Percentiles rank a stretch among this genome's conserved stretches.
Evolutionary conservation across 2,888 invertebrate species (phyloP).

Genomic region (Cancer borealis): DNA sequence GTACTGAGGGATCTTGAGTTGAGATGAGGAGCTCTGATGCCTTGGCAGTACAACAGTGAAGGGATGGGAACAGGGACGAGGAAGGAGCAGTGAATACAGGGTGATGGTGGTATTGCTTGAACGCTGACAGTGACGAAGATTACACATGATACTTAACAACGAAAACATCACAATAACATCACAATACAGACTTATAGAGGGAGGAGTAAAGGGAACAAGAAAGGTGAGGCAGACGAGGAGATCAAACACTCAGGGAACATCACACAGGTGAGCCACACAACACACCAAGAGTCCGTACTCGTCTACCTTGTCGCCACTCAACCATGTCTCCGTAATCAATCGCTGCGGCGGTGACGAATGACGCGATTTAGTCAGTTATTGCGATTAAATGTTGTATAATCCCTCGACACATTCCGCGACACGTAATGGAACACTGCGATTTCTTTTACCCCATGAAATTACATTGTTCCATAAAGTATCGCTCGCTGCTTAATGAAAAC

Average conservation of each 20-base stretch:
- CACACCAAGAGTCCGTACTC: not conserved
- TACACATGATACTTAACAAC: no score
- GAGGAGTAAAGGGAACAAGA: not conserved
- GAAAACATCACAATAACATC: no score
- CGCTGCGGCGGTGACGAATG: not conserved
- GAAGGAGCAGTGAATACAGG: not conserved
- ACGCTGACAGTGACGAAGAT: no score
- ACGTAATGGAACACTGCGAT: not conserved
- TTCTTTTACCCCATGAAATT: not conserved
- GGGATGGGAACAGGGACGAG: not conserved
- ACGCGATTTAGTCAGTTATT: not conserved
- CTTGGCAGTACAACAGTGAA: not conserved
- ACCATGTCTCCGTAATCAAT: not conserved
- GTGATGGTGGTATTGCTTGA: not conserved
- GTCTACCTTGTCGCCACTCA: not conserved
- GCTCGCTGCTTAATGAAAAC: not conserved
- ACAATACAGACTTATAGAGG: not conserved
- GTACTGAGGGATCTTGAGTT: conserved; percentile 9
- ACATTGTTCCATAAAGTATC: not conserved
- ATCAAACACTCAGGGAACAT: not conserved
- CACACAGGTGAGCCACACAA: not conserved
- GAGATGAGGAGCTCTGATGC: not conserved
- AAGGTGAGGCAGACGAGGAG: not conserved
- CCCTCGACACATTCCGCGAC: not conserved
- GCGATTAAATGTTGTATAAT: not conserved